These are phyloP conservation scores for Paraplagusia blochii DNA, from an alignment of 2,113 vertebrate species.

Conservation along the genomic window DNA sequence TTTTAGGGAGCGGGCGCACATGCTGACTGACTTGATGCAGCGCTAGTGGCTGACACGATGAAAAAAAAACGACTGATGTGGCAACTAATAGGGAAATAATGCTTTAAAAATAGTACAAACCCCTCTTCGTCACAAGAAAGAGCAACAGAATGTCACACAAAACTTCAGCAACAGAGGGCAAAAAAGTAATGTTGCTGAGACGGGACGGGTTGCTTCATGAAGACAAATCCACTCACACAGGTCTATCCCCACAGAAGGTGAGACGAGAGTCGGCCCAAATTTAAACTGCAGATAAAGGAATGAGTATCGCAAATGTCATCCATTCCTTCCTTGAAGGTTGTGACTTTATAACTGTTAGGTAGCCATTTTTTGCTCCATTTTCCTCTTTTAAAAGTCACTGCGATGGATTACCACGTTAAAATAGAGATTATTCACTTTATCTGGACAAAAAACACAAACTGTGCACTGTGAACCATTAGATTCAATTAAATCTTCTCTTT, in stretches of 20 bases:
- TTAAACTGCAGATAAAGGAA: slow-evolving; percentile 26
- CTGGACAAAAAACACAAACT: too few species aligned
- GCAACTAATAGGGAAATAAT: not conserved
- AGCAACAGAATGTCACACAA: not conserved
- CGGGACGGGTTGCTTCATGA: slow-evolving; percentile 14
- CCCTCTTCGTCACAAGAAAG: not conserved
- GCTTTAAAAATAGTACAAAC: slow-evolving; percentile 4
- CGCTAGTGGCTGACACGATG: not conserved
- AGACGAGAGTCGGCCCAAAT: slow-evolving; percentile 59
- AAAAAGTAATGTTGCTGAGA: slow-evolving; percentile 6
- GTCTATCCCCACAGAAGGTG: slow-evolving; percentile 14
- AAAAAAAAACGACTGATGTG: not conserved
- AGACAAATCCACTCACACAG: slow-evolving; percentile 27
- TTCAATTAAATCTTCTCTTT: too few species aligned
- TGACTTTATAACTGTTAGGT: slow-evolving; percentile 22
- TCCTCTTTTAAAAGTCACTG: too few species aligned
- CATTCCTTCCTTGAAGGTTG: not conserved
- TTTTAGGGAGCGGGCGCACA: slow-evolving; percentile 18
- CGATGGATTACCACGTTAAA: too few species aligned
- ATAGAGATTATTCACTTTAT: too few species aligned
- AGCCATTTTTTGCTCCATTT: slow-evolving; percentile 14
- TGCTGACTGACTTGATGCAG: not conserved
- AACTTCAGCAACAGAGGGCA: not conserved
- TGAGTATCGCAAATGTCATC: slow-evolving; percentile 42
- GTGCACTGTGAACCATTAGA: too few species aligned